Evolutionary conservation across 2,113 vertebrate genomes (phyloP).

Genomic region (Grammomys dolichurus): DNA sequence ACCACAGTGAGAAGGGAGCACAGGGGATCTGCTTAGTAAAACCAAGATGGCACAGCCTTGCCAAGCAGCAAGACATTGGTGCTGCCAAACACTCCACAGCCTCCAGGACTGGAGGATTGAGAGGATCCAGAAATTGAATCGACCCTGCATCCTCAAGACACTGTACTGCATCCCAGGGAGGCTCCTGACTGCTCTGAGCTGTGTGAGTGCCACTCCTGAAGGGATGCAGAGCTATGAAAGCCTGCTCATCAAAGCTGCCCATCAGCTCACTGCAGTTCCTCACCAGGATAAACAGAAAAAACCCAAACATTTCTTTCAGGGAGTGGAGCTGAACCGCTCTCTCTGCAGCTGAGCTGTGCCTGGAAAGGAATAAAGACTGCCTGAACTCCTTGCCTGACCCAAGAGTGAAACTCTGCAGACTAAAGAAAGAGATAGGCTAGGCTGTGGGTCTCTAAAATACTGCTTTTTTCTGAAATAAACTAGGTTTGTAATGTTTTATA

Average conservation of each 20-base stretch:
- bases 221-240: neutral
- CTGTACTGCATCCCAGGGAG: neutral
- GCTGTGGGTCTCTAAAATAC: neutral
- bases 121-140: neutral
- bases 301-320: neutral
- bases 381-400: neutral
- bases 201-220: neutral
- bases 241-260: neutral
- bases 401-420: neutral
- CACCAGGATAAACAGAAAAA: neutral
- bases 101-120: fast-evolving
- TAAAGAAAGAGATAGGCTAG: neutral
- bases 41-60: neutral
- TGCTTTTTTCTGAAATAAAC: neutral
- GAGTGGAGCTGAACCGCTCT: neutral
- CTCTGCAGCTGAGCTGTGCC: neutral
- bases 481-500: neutral
- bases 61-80: neutral
- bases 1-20: fast-evolving
- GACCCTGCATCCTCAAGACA: too few species aligned
- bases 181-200: neutral
- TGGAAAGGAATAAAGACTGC: neutral
- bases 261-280: neutral
- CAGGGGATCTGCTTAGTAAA: neutral
- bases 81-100: too few species aligned